Base-by-base conservation (phyloP, 1,140 invertebrate genomes). In the Zaprionus ghesquierei region DNA sequence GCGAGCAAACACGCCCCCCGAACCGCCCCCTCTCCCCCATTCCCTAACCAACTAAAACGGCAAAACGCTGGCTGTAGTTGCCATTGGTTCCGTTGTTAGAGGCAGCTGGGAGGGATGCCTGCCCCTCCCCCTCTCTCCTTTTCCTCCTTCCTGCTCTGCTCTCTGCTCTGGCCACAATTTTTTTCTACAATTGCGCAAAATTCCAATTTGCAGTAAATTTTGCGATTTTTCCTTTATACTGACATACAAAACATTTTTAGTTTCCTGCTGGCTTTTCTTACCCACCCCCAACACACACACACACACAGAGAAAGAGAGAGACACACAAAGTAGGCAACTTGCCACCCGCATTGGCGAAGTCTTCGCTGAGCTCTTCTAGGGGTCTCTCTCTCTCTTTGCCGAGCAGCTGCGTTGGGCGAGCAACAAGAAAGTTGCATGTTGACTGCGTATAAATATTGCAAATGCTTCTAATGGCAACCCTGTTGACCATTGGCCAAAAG, bases 121-220 rank as follows among this genome's bases (percentile, higher is more conserved):
- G 13, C 35, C 35, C 35, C 33, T 13, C 0, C 1, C 4, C 35
- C 35, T 27, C 25, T 27, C 25, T 3, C 25, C 25, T 27, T 6
- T 27, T 6, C 6, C 25, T 27, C 3, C 25, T 27, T 1, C n/a
- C 25, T 29, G 12, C 46, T 53, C 5, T 46, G 41, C 50, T 55
- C 29, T 76, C 54, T 76, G 59, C 53, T 76, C n/a, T 76, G 29
- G 38, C 65, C 58, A 25, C 23, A 51, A n/a, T 82, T 89, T 79
- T 86, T 87, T 84, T 90, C 84, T 90, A 90, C 80, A 90, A 90
- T 90, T 90, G 89, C 89, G 89, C 89, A 90, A 91, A 90, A 90
- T 91, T 91, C 90, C 90, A 91, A 91, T 91, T 91, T 91, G 90
- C 90, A 91, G 90, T 91, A 91, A 91, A 91, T 91, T 91, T 91